phyloP scores from a whole-genome alignment of 2,888 invertebrate genomes.

The Troilus luridus region DNA sequence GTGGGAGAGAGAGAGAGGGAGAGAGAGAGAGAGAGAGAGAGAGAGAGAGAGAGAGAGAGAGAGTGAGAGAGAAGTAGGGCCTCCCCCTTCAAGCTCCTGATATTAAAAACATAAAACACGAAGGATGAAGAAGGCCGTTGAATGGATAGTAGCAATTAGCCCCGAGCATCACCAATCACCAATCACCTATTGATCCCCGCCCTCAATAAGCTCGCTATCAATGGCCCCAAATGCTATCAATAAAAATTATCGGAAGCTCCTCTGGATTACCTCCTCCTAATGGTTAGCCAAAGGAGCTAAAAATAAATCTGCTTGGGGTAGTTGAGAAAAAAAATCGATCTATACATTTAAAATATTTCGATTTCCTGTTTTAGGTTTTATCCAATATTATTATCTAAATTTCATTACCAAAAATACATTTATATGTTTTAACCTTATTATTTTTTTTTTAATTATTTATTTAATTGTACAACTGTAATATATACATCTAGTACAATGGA shows the following conservation, averaged over 20 bases:
- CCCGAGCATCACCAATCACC: not conserved
- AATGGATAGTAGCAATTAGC: conserved; percentile 15
- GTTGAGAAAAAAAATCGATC: too few species aligned
- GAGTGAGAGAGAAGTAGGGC: too few species aligned
- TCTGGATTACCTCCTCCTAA: not conserved
- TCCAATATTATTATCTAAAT: too few species aligned
- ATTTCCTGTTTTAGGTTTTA: too few species aligned
- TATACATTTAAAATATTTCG: too few species aligned
- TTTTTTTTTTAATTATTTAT: too few species aligned
- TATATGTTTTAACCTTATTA: too few species aligned
- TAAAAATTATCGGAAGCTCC: conserved; percentile 15
- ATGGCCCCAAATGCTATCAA: not conserved
- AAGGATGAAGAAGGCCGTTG: too few species aligned
- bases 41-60: not conserved
- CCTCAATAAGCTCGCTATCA: not conserved
- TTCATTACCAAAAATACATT: too few species aligned
- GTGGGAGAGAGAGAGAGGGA: not conserved
- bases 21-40: not conserved
- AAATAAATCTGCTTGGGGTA: not conserved
- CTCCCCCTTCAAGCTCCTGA: not conserved
- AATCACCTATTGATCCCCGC: not conserved
- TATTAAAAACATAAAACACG: conserved; percentile 37
- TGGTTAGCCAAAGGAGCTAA: not conserved
- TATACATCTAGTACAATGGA: too few species aligned
- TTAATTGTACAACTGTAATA: too few species aligned